Evolutionary conservation across 2,888 invertebrate species (phyloP), one percentile per base, ranked within the genome.

Genomic region (Thysanoteuthis rhombus): DNA sequence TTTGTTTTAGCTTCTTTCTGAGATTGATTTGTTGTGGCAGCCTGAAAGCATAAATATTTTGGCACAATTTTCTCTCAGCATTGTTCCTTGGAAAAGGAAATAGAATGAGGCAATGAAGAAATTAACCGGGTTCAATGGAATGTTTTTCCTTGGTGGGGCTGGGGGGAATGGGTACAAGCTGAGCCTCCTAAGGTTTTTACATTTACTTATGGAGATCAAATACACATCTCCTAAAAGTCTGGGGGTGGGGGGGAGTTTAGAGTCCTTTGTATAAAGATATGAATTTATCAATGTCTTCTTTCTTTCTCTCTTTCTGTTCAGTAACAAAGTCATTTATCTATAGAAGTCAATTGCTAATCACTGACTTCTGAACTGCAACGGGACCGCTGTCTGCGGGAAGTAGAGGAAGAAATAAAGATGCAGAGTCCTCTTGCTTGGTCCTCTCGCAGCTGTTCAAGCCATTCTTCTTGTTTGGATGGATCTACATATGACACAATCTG

Each of bases 311-410:
- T 16, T 75, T 75, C n/a, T 75, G n/a, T 19, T 16, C 12, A 12
- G 19, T 75, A 75, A 16, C 75, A 75, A 75, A n/a, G n/a, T n/a
- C n/a, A 10, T n/a, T 75, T n/a, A 75, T 52, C 4, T 52, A 75
- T 75, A 12, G 6, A 75, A 75, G n/a, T n/a, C 16, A 75, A 75
- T 75, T 75, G 75, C 75, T 92, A 92, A 39, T 92, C 91, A 92
- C 91, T 92, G 91, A 92, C 91, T 92, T 92, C 91, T 32, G 91
- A 92, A 36, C 91, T 92, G 45, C 91, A 92, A 40, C 91, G 91
- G 22, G 91, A 92, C 12, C 91, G 91, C 32, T 92, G 91, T 32
- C 91, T 42, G 42, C 91, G 91, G 16, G 40, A 42, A 36, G 91
- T 42, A 92, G 91, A 90, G 10, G 90, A 92, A 42, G 91, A 92